Conservation (phyloP, 2,113 vertebrate genomes). For the Pristiophorus japonicus region DNA sequence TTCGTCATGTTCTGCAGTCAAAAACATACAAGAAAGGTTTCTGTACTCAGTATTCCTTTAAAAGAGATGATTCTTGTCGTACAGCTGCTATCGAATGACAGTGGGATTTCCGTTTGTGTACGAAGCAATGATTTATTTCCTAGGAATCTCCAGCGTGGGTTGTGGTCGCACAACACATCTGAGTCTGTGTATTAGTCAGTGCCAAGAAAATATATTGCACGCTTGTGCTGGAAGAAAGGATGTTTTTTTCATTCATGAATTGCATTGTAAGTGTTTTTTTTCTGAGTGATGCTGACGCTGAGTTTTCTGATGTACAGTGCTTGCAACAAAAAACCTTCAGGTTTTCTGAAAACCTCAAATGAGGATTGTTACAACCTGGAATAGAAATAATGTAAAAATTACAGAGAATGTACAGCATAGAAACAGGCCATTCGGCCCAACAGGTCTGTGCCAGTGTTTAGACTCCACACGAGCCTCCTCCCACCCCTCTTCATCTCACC, state of each 20-base stretch:
- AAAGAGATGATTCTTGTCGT: too few relatives aligned
- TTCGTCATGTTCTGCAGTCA: neutral
- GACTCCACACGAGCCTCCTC: neutral
- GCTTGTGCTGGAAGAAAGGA: neutral
- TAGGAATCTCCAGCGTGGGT: neutral
- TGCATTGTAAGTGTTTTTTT: neutral
- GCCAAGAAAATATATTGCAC: neutral
- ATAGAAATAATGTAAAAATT: neutral
- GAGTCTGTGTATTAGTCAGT: neutral
- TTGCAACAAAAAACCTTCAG: neutral
- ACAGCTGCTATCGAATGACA: neutral
- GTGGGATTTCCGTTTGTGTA: neutral
- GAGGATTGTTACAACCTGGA: neutral
- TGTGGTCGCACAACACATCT: neutral
- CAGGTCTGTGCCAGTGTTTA: neutral
- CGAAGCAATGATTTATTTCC: neutral
- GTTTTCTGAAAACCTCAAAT: neutral
- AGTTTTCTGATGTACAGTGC: neutral
- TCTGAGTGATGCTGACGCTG: neutral
- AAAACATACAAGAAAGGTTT: neutral
- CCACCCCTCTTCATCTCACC: neutral
- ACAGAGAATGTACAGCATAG: neutral
- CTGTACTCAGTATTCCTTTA: neutral
- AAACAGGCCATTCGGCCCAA: neutral
- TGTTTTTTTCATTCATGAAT: neutral